Conservation (phyloP, 2,113 vertebrate genomes). For the Mungos mungo region DNA sequence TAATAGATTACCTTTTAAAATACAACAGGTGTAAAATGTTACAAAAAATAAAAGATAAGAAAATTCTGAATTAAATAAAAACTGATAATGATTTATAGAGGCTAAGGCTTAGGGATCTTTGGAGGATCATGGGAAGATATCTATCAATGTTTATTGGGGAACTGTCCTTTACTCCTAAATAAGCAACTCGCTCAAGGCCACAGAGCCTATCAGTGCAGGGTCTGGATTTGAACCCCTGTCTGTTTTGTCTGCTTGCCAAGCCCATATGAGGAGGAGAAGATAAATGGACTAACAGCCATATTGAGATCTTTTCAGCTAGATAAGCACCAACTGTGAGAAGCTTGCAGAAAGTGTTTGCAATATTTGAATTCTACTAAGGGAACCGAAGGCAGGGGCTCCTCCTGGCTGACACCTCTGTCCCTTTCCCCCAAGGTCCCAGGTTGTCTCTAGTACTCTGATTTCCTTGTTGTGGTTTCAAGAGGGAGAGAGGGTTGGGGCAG, state of each 20-base stretch:
- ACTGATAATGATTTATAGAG: not conserved
- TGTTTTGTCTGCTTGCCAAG: not conserved
- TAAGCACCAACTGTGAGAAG: not conserved
- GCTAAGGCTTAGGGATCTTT: not conserved
- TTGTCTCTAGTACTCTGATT: conserved; percentile 48
- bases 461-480: conserved; percentile 56
- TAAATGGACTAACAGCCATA: not conserved
- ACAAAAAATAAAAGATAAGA: not conserved
- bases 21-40: not conserved
- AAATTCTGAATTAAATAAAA: conserved; percentile 20
- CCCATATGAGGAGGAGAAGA: not conserved
- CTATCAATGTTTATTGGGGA: not conserved
- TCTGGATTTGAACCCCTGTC: not conserved
- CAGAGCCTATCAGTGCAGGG: not conserved
- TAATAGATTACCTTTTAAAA: not conserved
- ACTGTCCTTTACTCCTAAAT: not conserved
- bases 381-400: not conserved
- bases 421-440: not conserved
- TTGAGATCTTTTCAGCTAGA: not conserved
- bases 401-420: not conserved
- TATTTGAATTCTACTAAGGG: not conserved
- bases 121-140: not conserved
- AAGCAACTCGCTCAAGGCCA: not conserved
- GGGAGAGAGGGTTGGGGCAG: not conserved
- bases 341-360: conserved; percentile 11